These are phyloP conservation scores for Caranx ignobilis DNA, from an alignment of 2,113 vertebrate species.

Conservation along the genomic window DNA sequence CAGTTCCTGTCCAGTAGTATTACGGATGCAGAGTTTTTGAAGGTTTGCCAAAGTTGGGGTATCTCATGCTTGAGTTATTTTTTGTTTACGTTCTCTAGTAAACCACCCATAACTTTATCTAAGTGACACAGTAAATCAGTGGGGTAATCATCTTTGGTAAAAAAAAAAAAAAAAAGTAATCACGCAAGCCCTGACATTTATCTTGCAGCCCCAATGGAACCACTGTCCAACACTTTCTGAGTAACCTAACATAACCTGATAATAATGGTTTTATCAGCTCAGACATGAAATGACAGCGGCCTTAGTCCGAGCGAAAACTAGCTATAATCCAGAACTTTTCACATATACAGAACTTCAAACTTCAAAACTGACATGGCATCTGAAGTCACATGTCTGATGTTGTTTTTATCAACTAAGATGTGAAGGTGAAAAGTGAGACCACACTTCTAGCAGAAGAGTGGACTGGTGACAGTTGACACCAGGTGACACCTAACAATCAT, in stretches of 20 bases:
- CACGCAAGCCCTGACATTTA: neutral
- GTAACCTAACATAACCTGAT: neutral
- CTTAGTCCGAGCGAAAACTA: neutral
- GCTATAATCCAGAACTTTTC: neutral
- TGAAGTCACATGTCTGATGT: neutral
- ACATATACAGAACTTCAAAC: neutral
- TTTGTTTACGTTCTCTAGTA: slow-evolving; percentile 1
- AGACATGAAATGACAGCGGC: neutral
- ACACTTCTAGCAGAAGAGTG: neutral
- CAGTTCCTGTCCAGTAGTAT: neutral
- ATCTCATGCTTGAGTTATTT: slow-evolving; percentile 6
- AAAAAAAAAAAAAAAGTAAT: no score
- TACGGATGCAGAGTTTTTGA: neutral
- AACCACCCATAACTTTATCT: neutral
- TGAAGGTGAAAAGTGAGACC: neutral
- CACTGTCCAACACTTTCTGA: neutral
- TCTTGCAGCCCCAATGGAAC: neutral
- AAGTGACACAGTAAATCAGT: neutral
- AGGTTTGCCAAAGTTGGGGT: slow-evolving; percentile 3
- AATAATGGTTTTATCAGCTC: neutral
- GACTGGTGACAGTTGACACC: neutral
- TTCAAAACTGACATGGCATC: neutral
- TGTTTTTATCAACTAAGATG: neutral
- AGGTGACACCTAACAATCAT: slow-evolving; percentile 11
- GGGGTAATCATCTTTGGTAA: neutral